Evolutionary conservation across 2,113 vertebrate species (phyloP).

Genomic region (Calidris pygmaea): DNA sequence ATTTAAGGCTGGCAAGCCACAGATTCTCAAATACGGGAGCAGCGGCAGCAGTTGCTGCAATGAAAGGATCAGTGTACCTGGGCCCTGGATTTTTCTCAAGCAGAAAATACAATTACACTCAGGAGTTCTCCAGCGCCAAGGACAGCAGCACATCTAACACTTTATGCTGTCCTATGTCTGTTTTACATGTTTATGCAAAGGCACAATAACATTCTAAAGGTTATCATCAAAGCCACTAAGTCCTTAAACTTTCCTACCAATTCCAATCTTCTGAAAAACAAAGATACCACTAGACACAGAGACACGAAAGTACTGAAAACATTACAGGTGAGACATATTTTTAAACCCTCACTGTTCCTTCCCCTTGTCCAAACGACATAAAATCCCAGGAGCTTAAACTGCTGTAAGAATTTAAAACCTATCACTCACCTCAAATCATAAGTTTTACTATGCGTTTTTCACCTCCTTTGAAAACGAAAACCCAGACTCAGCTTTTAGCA

Average conservation of each 20-base stretch:
- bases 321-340: not conserved
- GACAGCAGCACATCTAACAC: not conserved
- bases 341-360: not conserved
- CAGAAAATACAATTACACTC: not conserved
- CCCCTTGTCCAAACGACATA: not conserved
- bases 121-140: not conserved
- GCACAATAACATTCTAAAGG: not conserved
- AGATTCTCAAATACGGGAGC: not conserved
- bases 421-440: not conserved
- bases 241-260: conserved; percentile 20
- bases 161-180: not conserved
- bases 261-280: not conserved
- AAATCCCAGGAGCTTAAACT: not conserved
- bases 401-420: not conserved
- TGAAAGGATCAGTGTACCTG: not conserved
- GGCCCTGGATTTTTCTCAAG: not conserved
- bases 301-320: not conserved
- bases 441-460: not conserved
- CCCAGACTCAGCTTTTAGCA: not conserved
- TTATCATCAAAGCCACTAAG: conserved; percentile 16
- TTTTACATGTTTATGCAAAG: not conserved
- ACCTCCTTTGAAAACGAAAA: not conserved
- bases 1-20: not conserved
- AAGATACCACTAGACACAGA: not conserved
- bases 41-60: not conserved